Conservation (phyloP, 37 sponge, comb jelly and placozoan genomes). For the Hormiphora californensis region DNA sequence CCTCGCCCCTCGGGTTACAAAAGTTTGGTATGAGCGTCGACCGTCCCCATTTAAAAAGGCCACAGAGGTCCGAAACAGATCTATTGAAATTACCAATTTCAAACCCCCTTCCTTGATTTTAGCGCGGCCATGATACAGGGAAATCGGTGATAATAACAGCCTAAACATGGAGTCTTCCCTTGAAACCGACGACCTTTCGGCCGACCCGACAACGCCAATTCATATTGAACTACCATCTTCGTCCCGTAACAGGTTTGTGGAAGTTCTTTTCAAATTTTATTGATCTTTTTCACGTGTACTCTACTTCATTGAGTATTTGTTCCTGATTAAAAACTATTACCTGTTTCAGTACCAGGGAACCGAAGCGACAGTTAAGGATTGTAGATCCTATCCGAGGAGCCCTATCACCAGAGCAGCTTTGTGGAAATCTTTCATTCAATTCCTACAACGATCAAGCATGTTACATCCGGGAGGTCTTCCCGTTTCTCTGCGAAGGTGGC, state of each 20-base stretch:
- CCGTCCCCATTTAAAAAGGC: too few species aligned
- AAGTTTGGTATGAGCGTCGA: too few species aligned
- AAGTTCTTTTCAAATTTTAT: not conserved
- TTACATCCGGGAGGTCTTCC: conserved; percentile 5
- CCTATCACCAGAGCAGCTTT: conserved; percentile 9
- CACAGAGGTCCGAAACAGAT: too few species aligned
- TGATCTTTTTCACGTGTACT: not conserved
- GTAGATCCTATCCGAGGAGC: conserved; percentile 6
- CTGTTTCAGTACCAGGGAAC: not conserved
- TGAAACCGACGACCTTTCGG: not conserved
- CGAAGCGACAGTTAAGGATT: not conserved
- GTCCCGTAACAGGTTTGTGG: not conserved
- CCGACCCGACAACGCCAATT: not conserved
- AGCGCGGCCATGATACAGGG: too few species aligned
- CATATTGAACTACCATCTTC: conserved; percentile 25
- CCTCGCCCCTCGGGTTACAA: too few species aligned
- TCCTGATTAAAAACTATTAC: not conserved
- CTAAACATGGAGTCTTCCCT: conserved; percentile 24
- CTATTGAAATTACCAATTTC: too few species aligned
- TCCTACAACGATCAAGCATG: conserved; percentile 14
- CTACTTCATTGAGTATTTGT: not conserved
- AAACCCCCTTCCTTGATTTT: too few species aligned
- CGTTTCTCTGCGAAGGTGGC: not conserved
- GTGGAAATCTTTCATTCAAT: not conserved
- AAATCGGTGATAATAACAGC: too few species aligned